Base-by-base conservation (phyloP, 2,888 invertebrate species). In the Tiliacea citrago region DNA sequence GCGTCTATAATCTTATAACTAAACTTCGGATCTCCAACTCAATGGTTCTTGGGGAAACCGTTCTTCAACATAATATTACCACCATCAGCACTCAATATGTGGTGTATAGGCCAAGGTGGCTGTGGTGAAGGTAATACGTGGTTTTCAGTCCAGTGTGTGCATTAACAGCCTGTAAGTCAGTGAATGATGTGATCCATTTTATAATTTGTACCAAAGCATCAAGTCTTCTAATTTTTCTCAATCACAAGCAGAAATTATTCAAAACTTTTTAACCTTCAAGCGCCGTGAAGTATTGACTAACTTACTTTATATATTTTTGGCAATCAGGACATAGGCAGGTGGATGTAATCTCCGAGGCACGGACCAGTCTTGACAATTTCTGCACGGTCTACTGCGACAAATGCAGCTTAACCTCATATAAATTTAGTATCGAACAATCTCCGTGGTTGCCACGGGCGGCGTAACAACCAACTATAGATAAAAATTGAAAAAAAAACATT, bases 1-100 rank as follows among this genome's bases (percentile, higher is more conserved):
- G 51, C 39, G 16, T 35, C 29, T 60, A 39, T 60, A 75, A 86
- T 81, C 72, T 81, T 81, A 57, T 39, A 24, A 42, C 29, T 57
- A 63, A 73, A 68, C 70, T 84, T 73, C 13, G 61, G 53, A 51
- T 75, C 67, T 68, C 29, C 24, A 68, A 68, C 42, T 73, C 39
- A 53, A 81, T 57, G 62, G 62, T 68, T 67, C 24, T 78, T 61
- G n/a, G 24, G 24, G 47, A 42, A 73, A 55, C 16, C 79, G 58
- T 18, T 79, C 29, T 73, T 70, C 29, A 70, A 61, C 3, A 29
- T 29, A 29, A 29, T 47, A 10, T 13, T 39, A 66, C 24, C 35
- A 21, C 35, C 71, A 53, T 55, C 18, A 53, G 13, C 16, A 45
- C 10, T n/a, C 53, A 55, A 42, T 61, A 3, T 62, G 21, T 62